A percentile compares a stretch with the other conserved stretches of the same genome.
Evolutionary conservation across 2,113 vertebrate genomes (phyloP).

Genomic region (Tupaia chinensis): DNA sequence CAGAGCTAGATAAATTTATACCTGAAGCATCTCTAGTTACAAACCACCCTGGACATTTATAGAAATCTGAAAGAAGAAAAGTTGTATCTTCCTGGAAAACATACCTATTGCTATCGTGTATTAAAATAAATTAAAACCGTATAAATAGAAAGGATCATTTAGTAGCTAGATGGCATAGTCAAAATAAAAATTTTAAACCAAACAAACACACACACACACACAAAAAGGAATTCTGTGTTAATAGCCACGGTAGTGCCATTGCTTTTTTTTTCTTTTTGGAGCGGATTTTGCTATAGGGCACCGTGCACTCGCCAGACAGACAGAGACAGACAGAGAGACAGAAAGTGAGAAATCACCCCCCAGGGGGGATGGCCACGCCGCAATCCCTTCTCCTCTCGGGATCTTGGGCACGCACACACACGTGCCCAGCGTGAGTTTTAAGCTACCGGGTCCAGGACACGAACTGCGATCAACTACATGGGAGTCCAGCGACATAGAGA

Average conservation of each 20-base stretch:
- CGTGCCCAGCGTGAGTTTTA: no score
- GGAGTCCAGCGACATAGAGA: no score
- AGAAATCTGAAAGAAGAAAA: not conserved
- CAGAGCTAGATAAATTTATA: not conserved
- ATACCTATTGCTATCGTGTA: not conserved
- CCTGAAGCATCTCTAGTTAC: not conserved
- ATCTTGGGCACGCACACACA: no score
- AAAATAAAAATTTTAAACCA: slow-evolving; percentile 13
- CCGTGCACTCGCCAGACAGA: no score
- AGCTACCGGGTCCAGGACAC: no score
- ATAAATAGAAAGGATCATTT: not conserved
- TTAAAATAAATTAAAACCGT: not conserved
- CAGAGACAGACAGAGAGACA: no score
- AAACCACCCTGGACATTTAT: not conserved
- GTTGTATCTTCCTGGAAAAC: not conserved
- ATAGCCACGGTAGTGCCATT: not conserved
- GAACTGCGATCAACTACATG: no score
- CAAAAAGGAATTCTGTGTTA: not conserved
- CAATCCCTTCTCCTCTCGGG: no score
- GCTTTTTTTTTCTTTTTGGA: not conserved
- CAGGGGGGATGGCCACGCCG: no score
- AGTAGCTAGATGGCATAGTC: not conserved
- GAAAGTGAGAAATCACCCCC: no score
- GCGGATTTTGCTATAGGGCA: no score
- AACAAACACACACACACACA: not conserved